A percentile compares a stretch with the other conserved stretches of the same genome.
These are phyloP conservation scores for Dermatemys mawii DNA, from an alignment of 2,113 vertebrate species.

Conservation along the genomic window DNA sequence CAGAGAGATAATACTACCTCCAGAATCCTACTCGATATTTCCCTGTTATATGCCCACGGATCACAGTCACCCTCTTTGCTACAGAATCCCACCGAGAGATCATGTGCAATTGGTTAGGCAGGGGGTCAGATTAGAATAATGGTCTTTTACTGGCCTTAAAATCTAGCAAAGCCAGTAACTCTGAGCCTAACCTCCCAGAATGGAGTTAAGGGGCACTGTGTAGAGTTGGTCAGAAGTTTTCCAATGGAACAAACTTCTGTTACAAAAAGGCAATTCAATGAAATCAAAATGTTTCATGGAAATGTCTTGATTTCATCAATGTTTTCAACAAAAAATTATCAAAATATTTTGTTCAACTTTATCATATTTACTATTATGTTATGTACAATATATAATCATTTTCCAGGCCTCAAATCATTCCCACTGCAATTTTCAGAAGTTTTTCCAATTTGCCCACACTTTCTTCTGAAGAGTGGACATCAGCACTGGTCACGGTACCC, in stretches of 20 bases:
- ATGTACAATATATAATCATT: background rate
- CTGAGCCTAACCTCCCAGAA: background rate
- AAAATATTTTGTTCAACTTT: background rate
- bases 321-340: background rate
- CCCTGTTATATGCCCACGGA: background rate
- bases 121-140: background rate
- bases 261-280: background rate
- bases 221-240: background rate
- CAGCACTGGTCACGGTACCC: background rate
- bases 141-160: background rate
- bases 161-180: background rate
- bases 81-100: background rate
- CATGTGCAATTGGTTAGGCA: background rate
- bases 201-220: background rate
- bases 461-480: background rate
- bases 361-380: background rate
- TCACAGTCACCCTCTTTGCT: background rate
- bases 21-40: background rate
- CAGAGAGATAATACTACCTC: background rate
- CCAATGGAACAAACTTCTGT: background rate
- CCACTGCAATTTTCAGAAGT: background rate
- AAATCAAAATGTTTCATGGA: background rate
- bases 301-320: background rate
- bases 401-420: background rate
- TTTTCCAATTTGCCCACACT: background rate